These are phyloP conservation scores for Clarias fuscus DNA, from an alignment of 2,797 vertebrate species.

Conservation along the genomic window DNA sequence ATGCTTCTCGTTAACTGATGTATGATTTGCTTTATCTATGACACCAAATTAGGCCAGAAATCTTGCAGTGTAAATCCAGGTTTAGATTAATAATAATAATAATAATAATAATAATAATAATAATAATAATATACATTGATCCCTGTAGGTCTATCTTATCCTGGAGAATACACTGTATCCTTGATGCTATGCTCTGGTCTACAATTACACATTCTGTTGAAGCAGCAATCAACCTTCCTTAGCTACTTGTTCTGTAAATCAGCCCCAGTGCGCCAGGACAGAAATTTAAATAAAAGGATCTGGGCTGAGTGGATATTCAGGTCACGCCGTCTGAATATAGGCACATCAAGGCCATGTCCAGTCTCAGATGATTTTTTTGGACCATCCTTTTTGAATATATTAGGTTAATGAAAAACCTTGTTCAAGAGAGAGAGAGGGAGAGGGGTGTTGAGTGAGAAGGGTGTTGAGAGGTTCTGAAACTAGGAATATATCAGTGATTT, in stretches of 20 bases:
- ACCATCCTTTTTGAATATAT: constrained; percentile 67
- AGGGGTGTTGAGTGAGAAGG: background rate
- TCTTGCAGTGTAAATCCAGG: background rate
- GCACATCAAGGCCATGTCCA: constrained; percentile 55
- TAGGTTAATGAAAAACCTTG: constrained; percentile 72
- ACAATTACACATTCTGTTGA: constrained; percentile 11
- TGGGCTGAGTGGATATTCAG: constrained; percentile 64
- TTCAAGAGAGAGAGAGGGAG: constrained; percentile 8
- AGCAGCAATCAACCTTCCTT: constrained; percentile 26
- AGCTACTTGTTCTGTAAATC: constrained; percentile 30
- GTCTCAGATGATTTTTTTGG: constrained; percentile 50
- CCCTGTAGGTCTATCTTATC: background rate
- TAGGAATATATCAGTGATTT: too few species aligned
- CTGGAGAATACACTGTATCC: background rate
- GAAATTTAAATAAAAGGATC: constrained; percentile 49
- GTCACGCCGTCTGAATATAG: constrained; percentile 62
- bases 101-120: too few species aligned
- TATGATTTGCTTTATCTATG: background rate
- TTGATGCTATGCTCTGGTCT: background rate
- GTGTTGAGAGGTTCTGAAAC: too few species aligned
- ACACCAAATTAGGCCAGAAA: background rate
- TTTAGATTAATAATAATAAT: background rate
- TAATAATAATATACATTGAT: too few species aligned
- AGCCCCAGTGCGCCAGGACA: constrained; percentile 19
- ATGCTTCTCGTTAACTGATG: too few species aligned